Evolutionary conservation across 2,113 vertebrate genomes (phyloP).

Genomic region (Cephalopholis sonnerati): DNA sequence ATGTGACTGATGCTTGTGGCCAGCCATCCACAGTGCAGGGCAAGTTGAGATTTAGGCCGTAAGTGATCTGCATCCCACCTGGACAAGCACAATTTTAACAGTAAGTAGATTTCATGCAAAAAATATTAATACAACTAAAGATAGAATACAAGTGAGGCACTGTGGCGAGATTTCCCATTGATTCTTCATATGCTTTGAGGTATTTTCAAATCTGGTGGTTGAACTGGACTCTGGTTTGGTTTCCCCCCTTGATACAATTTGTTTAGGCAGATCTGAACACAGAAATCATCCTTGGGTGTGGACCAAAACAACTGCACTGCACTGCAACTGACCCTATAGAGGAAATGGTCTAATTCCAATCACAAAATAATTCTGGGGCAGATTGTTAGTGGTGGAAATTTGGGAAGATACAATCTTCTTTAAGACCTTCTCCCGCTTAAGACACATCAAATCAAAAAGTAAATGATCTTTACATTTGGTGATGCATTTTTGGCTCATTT

Average conservation of each 20-base stretch:
- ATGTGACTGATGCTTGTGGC: conserved; percentile 81
- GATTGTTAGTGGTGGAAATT: neutral
- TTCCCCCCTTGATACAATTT: neutral
- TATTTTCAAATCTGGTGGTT: neutral
- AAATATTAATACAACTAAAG: neutral
- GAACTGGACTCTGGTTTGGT: neutral
- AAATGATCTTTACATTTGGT: conserved; percentile 2
- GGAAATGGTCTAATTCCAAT: neutral
- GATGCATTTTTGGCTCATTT: neutral
- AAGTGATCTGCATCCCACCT: conserved; percentile 82
- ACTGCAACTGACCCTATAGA: neutral
- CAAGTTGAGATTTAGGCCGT: conserved; percentile 80
- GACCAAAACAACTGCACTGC: neutral
- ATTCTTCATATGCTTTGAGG: neutral
- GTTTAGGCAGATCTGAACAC: conserved; percentile 5
- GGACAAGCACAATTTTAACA: conserved; percentile 8
- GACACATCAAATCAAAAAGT: neutral
- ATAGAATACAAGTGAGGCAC: neutral
- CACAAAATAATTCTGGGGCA: neutral
- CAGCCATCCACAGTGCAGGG: conserved; percentile 84
- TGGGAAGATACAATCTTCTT: neutral
- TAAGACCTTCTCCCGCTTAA: neutral
- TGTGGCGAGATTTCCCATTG: neutral
- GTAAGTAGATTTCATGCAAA: neutral
- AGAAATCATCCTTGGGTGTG: neutral